These are phyloP conservation scores for Acanthochromis polyacanthus DNA, from an alignment of 2,113 vertebrate genomes.

Conservation along the genomic window DNA sequence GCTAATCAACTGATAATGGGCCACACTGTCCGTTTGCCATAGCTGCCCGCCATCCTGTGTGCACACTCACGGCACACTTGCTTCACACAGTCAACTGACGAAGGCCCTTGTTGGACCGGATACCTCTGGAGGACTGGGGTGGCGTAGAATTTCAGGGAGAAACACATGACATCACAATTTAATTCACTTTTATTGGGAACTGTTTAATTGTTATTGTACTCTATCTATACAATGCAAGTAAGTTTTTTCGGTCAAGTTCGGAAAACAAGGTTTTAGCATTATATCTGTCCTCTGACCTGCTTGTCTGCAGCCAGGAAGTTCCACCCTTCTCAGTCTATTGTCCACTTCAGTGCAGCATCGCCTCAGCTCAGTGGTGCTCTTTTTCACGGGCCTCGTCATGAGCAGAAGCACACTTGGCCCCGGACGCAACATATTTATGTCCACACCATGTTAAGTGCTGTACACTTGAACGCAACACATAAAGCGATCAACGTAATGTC, in stretches of 20 bases:
- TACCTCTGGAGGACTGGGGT: background rate
- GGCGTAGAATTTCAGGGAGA: background rate
- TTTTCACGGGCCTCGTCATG: slow-evolving; percentile 21
- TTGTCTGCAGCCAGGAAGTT: slow-evolving; percentile 82
- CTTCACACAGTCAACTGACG: slow-evolving; percentile 73
- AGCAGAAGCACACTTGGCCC: background rate
- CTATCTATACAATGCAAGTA: background rate
- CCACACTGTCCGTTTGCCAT: slow-evolving; percentile 70
- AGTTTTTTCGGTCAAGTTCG: slow-evolving; percentile 25
- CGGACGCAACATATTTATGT: background rate
- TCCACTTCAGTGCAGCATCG: slow-evolving; percentile 71
- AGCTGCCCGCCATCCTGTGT: slow-evolving; percentile 70
- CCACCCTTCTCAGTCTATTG: slow-evolving; percentile 84
- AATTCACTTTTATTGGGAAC: background rate
- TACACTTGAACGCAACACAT: background rate
- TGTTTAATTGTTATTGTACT: too few relatives aligned
- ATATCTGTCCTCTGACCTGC: slow-evolving; percentile 78
- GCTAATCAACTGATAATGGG: slow-evolving; percentile 88
- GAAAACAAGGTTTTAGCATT: slow-evolving; percentile 59
- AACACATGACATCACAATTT: background rate
- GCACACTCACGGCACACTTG: slow-evolving; percentile 83
- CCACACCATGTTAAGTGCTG: background rate
- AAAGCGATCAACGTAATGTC: slow-evolving; percentile 15
- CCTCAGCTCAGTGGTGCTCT: slow-evolving; percentile 37
- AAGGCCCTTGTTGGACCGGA: slow-evolving; percentile 39